Base-by-base conservation (phyloP, 1,140 invertebrate genomes). In the Druon quercuslanigerum region DNA sequence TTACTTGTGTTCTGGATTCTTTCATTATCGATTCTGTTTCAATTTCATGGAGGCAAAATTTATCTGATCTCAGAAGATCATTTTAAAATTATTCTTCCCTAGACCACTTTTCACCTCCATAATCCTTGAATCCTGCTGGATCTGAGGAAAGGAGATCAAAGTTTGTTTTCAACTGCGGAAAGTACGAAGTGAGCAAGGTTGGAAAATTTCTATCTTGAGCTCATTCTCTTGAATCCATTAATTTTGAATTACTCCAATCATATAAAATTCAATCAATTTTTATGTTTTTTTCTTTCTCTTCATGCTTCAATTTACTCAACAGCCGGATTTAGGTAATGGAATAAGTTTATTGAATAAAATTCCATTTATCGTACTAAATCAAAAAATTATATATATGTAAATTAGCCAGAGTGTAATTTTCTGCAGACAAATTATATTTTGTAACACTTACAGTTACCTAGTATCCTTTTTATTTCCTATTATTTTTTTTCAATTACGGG, bases 11-110 rank as follows among this genome's bases (percentile, higher is more conserved):
- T 40, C 57, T 16, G n/a, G 57, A 66, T 66, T 66, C 57, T 66
- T 40, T 40, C 57, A 46, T 46, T 46, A 2, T 46, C 40, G 40
- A 46, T 46, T 46, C 25, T 40, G 33, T 12, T 66, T 66, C n/a
- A 66, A 66, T 66, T 66, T 66, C 57, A 40, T 66, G 57, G 25
- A 66, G 25, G 14, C 60, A 66, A 19, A 66, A 33, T 40, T 66
- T 16, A 40, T 33, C 40, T 40, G 46, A 40, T 66, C 60, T 14
- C 25, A 6, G 14, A 66, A 66, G 60, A 66, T 66, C 60, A 46
- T 66, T 66, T 25, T 66, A 40, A 66, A 66, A n/a, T 66, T 66
- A 66, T 66, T 66, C 60, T 40, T 40, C 3, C 33, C 33, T 66
- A 66, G 60, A 66, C 33, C 33, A 66, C 25, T 4, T 25, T 66